Evolutionary conservation across 2,113 vertebrate genomes (phyloP).

Genomic region (Anhinga rufa): DNA sequence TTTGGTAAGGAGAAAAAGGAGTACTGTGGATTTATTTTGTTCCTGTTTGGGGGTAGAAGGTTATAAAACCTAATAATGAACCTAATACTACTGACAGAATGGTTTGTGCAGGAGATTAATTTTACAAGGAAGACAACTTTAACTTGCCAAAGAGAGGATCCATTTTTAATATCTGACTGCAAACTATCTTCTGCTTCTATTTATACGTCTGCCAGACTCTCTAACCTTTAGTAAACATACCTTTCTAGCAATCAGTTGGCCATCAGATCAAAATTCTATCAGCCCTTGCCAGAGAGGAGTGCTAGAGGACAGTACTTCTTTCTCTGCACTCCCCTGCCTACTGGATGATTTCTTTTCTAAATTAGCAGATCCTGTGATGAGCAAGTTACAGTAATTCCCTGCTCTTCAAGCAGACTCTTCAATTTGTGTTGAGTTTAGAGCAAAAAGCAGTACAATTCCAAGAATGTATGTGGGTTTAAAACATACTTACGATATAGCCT

Average conservation of each 20-base stretch:
- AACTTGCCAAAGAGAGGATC: background rate
- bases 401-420: background rate
- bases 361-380: background rate
- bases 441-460: background rate
- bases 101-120: background rate
- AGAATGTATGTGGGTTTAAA: background rate
- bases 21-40: background rate
- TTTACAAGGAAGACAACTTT: background rate
- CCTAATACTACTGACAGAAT: background rate
- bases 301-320: background rate
- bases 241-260: background rate
- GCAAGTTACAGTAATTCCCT: background rate
- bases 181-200: background rate
- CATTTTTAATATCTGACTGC: background rate
- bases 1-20: background rate
- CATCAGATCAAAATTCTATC: background rate
- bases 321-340: background rate
- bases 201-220: background rate
- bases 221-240: constrained; percentile 28
- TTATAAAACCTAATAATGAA: background rate
- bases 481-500: background rate
- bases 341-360: background rate
- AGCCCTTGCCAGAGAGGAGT: background rate
- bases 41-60: background rate
- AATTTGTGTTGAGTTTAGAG: background rate